These are phyloP conservation scores for Heteromyza rotundicornis DNA, from an alignment of 2,888 invertebrate genomes.

Conservation along the genomic window DNA sequence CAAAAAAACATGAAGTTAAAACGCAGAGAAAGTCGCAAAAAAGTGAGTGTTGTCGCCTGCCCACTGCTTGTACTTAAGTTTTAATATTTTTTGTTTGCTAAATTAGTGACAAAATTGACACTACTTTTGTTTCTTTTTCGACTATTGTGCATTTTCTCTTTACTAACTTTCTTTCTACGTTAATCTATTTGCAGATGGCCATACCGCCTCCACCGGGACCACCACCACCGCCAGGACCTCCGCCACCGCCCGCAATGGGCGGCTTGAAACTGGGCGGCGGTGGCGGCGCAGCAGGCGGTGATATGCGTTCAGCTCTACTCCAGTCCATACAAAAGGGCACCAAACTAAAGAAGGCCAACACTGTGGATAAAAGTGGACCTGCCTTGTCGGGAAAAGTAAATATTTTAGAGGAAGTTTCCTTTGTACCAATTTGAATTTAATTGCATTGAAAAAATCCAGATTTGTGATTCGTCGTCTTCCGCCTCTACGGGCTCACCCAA, in stretches of 20 bases:
- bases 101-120: too few relatives aligned
- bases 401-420: too few relatives aligned
- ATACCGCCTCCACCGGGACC: constrained; percentile 67
- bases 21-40: constrained; percentile 29
- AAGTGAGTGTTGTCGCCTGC: too few relatives aligned
- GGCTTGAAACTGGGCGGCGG: constrained; percentile 51
- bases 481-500: background rate
- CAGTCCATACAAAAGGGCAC: constrained; percentile 84
- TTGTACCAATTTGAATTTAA: constrained; percentile 5
- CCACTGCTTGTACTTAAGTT: too few relatives aligned
- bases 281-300: constrained; percentile 59
- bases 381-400: constrained; percentile 71
- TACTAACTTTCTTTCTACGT: constrained; percentile 1
- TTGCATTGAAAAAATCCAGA: constrained; percentile 16
- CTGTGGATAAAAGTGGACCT: constrained; percentile 91
- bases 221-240: constrained; percentile 71
- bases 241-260: constrained; percentile 67
- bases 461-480: constrained; percentile 31
- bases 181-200: constrained; percentile 55
- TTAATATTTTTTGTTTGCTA: too few relatives aligned
- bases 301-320: constrained; percentile 74
- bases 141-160: background rate
- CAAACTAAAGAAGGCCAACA: constrained; percentile 81
- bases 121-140: background rate
- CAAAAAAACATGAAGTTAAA: constrained; percentile 13